phyloP scores from a whole-genome alignment of 2,888 invertebrate species.

The Cephonodes hylas region DNA sequence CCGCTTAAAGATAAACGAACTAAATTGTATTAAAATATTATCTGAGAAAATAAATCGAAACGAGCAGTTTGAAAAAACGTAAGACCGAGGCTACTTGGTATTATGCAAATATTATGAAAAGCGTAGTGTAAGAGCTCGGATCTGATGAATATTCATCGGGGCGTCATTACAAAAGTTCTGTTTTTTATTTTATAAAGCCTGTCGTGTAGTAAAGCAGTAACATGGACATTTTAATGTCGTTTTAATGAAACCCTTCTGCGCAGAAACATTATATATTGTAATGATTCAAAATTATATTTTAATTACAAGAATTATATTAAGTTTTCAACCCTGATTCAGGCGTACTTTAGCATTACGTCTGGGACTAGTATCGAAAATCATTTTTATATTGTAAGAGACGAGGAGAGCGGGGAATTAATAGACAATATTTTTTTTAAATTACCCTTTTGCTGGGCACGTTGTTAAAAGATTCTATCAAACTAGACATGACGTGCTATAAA shows the following conservation, averaged over 20 bases:
- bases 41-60: conserved; percentile 5
- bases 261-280: not conserved
- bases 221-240: not conserved
- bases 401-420: too few relatives aligned
- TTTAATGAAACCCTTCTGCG: not conserved
- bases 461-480: too few relatives aligned
- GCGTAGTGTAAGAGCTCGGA: conserved; percentile 36
- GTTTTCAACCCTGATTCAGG: too few relatives aligned
- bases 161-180: conserved; percentile 37
- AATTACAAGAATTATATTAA: too few relatives aligned
- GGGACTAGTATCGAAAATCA: too few relatives aligned
- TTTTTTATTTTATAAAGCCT: conserved; percentile 22
- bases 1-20: not conserved
- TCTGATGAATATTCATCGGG: conserved; percentile 42
- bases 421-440: too few relatives aligned
- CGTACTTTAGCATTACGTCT: too few relatives aligned
- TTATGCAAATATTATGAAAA: conserved; percentile 47
- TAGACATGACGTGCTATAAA: too few relatives aligned
- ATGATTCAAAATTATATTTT: not conserved
- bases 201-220: conserved; percentile 10
- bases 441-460: too few relatives aligned
- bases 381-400: too few relatives aligned
- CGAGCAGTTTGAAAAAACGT: conserved; percentile 2
- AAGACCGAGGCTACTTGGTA: conserved; percentile 29
- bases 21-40: not conserved